Percentiles rank a stretch among this genome's conserved stretches.
Conservation (phyloP, 2,888 invertebrate species). For the Rhamphomyia laevipes region DNA sequence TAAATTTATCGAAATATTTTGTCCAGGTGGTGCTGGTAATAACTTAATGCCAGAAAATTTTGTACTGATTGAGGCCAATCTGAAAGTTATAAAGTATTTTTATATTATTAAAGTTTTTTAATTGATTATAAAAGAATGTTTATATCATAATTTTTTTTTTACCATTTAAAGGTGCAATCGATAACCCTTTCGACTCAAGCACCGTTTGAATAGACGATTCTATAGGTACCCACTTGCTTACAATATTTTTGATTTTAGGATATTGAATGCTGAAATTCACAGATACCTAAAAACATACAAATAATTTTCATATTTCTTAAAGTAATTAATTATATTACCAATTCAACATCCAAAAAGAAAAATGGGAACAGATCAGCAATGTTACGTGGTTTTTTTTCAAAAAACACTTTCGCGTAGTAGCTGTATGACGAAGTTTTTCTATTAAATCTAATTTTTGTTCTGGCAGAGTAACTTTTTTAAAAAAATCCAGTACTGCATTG, state of each 20-base stretch:
- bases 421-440: neutral
- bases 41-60: no score
- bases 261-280: neutral
- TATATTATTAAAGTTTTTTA: no score
- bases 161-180: neutral
- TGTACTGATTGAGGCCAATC: no score
- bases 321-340: neutral
- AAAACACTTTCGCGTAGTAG: neutral
- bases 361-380: neutral
- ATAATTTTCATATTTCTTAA: neutral
- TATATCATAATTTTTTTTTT: no score
- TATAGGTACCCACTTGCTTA: neutral
- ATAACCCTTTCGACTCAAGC: neutral
- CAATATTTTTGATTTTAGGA: neutral
- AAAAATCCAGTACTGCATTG: neutral
- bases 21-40: no score
- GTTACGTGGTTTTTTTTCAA: neutral
- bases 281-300: neutral
- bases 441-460: neutral
- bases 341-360: neutral
- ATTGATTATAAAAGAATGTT: no score
- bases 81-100: neutral
- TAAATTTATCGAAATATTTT: no score
- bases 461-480: neutral
- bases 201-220: neutral